These are phyloP conservation scores for Phengaris arion DNA, from an alignment of 2,888 invertebrate genomes.

Conservation along the genomic window DNA sequence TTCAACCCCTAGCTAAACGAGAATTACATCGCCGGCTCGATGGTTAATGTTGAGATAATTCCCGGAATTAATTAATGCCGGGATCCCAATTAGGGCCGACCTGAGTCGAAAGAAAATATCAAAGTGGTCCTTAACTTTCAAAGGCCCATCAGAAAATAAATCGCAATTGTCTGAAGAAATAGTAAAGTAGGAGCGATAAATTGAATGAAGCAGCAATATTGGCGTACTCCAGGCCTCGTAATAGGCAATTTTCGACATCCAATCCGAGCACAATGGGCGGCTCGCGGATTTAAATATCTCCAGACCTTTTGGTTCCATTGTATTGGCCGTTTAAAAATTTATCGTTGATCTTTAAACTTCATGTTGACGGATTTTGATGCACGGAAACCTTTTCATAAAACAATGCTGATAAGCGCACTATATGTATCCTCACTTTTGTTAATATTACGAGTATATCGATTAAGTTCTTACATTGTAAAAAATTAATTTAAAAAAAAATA, in stretches of 20 bases:
- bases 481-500: too few relatives aligned
- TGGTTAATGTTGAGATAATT: conserved; percentile 17
- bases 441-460: too few relatives aligned
- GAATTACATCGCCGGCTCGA: neutral
- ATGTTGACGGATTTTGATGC: neutral
- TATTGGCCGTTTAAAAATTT: conserved; percentile 30
- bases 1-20: neutral
- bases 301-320: conserved; percentile 44
- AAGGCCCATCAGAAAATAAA: conserved; percentile 38
- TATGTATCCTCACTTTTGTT: too few relatives aligned
- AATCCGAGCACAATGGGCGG: conserved; percentile 60
- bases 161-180: conserved; percentile 60
- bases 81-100: conserved; percentile 18
- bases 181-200: conserved; percentile 67
- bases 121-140: conserved; percentile 31
- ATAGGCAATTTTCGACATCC: conserved; percentile 76
- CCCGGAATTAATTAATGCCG: conserved; percentile 22
- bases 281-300: conserved; percentile 66
- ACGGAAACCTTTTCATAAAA: neutral
- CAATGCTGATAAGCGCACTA: too few relatives aligned
- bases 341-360: conserved; percentile 29
- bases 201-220: conserved; percentile 74
- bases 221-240: conserved; percentile 62
- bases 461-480: too few relatives aligned
- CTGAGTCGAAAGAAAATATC: conserved; percentile 27